Evolutionary conservation across 2,113 vertebrate species (phyloP).

Genomic region (Aythya baeri): DNA sequence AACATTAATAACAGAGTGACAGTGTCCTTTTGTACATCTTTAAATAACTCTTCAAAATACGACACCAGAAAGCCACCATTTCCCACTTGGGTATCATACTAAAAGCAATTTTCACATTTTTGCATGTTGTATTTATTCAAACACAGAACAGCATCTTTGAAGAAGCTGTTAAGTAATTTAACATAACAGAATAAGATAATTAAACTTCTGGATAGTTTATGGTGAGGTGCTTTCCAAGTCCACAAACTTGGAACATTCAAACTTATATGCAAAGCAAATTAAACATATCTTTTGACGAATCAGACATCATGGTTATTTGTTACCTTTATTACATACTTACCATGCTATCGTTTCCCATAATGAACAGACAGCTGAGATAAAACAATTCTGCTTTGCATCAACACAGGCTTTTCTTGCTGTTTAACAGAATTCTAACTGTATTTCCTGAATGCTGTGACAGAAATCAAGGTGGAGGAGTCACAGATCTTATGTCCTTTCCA

Average conservation of each 20-base stretch:
- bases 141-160: neutral
- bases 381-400: neutral
- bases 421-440: neutral
- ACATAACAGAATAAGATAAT: slow-evolving; percentile 48
- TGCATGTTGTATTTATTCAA: slow-evolving; percentile 52
- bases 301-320: neutral
- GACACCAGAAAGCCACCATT: slow-evolving; percentile 19
- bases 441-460: neutral
- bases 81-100: slow-evolving; percentile 12
- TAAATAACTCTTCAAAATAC: slow-evolving; percentile 60
- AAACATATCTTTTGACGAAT: neutral
- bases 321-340: neutral
- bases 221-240: neutral
- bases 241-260: slow-evolving; percentile 41
- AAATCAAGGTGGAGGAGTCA: neutral
- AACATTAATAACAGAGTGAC: slow-evolving; percentile 75
- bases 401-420: neutral
- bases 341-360: neutral
- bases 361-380: neutral
- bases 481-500: neutral
- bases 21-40: slow-evolving; percentile 73
- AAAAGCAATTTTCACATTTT: neutral
- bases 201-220: slow-evolving; percentile 31
- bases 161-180: slow-evolving; percentile 55
- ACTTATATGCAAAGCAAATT: neutral